Evolutionary conservation across 2,113 vertebrate species (phyloP).

Genomic region (Spheniscus mendiculus): DNA sequence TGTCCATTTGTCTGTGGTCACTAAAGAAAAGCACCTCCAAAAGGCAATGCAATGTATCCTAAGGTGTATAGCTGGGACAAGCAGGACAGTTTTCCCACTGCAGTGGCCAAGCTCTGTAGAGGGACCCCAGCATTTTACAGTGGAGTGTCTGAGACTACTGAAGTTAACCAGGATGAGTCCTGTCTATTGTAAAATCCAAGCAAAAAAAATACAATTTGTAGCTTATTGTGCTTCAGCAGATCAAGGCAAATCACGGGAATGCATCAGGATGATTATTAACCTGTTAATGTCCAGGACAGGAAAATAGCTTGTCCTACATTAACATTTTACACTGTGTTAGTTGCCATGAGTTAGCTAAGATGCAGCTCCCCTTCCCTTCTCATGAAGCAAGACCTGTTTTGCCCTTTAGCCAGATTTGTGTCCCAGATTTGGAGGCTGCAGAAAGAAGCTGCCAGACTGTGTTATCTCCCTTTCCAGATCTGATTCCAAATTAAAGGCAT

Average conservation of each 20-base stretch:
- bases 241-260: neutral
- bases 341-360: neutral
- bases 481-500: neutral
- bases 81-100: neutral
- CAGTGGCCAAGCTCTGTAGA: too few relatives aligned
- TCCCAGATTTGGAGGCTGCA: neutral
- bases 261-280: neutral
- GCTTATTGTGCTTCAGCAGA: neutral
- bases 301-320: neutral
- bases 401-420: neutral
- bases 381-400: neutral
- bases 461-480: neutral
- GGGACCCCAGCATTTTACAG: fast-evolving
- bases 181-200: neutral
- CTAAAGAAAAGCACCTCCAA: neutral
- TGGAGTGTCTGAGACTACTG: neutral
- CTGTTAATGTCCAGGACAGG: neutral
- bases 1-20: neutral
- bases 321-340: neutral
- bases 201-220: neutral
- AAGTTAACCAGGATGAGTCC: neutral
- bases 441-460: neutral
- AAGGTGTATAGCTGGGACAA: neutral
- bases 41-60: neutral
- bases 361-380: neutral